Percentiles rank a stretch among this genome's conserved stretches.
phyloP scores from a whole-genome alignment of 2,888 invertebrate genomes.

The Sphinx pinastri region DNA sequence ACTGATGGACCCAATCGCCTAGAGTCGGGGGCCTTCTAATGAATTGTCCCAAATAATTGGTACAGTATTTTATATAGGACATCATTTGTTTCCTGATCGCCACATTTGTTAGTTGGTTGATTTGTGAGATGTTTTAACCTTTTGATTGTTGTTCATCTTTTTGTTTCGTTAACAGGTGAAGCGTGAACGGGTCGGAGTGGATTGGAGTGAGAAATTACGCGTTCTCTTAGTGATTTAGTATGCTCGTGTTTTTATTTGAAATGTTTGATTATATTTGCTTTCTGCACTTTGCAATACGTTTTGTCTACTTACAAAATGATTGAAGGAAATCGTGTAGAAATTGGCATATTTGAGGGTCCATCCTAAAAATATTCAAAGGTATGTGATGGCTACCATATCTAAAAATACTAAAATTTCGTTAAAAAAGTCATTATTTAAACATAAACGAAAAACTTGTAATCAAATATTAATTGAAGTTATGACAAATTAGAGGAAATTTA shows the following conservation, averaged over 20 bases:
- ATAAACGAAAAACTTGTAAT: too few relatives aligned
- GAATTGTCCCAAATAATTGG: conserved; percentile 84
- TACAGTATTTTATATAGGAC: conserved; percentile 80
- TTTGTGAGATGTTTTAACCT: conserved; percentile 77
- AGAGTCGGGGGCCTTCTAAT: conserved; percentile 77
- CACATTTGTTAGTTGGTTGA: conserved; percentile 77
- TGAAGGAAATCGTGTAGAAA: too few relatives aligned
- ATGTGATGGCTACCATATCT: too few relatives aligned
- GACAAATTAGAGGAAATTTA: too few relatives aligned
- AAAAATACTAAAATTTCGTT: neutral
- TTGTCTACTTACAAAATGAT: neutral
- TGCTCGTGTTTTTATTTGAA: neutral
- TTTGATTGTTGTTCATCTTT: conserved; percentile 27
- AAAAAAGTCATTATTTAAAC: too few relatives aligned
- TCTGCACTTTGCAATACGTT: neutral
- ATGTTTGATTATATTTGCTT: neutral
- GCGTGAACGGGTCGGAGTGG: conserved; percentile 17
- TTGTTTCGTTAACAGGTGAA: conserved; percentile 24
- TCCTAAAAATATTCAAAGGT: too few relatives aligned
- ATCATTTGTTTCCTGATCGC: conserved; percentile 79
- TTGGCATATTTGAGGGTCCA: too few relatives aligned
- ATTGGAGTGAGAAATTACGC: conserved; percentile 5
- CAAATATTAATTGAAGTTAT: too few relatives aligned
- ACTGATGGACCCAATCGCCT: conserved; percentile 77
- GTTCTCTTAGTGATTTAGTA: conserved; percentile 9